Evolutionary conservation across 2,113 vertebrate species (phyloP).

Genomic region (Pogonocichla stellata): DNA sequence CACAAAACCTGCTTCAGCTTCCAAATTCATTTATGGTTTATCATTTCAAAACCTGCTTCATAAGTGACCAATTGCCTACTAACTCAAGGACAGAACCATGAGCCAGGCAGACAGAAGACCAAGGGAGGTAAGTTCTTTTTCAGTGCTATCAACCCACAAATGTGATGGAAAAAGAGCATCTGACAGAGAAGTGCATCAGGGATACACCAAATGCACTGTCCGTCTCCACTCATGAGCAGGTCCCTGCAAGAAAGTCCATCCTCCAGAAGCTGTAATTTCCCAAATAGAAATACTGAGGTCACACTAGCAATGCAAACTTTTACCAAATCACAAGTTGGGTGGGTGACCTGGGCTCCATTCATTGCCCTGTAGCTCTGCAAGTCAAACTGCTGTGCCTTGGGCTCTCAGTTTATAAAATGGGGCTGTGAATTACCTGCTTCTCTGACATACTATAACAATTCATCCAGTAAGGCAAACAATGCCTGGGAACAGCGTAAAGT

Average conservation of each 20-base stretch:
- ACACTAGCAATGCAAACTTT: background rate
- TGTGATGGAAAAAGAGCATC: background rate
- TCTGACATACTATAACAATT: background rate
- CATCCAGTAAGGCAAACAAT: slow-evolving; percentile 21
- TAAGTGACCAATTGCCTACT: background rate
- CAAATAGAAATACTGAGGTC: background rate
- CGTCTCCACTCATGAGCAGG: background rate
- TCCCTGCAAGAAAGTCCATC: background rate
- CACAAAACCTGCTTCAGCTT: background rate
- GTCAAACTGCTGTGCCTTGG: background rate
- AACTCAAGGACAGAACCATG: background rate
- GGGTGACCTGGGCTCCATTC: background rate
- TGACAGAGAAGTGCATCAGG: background rate
- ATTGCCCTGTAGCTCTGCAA: background rate
- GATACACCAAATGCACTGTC: fast-evolving
- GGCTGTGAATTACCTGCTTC: background rate
- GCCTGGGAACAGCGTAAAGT: slow-evolving; percentile 10
- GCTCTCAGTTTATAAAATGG: background rate
- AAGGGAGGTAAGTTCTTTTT: background rate
- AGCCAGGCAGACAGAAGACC: background rate
- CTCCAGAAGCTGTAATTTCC: background rate
- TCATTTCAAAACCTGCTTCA: background rate
- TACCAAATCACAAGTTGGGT: background rate
- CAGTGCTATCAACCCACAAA: background rate
- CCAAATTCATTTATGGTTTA: background rate